Base-by-base conservation (phyloP, 2,797 vertebrate genomes). In the Xerus rutilus region DNA sequence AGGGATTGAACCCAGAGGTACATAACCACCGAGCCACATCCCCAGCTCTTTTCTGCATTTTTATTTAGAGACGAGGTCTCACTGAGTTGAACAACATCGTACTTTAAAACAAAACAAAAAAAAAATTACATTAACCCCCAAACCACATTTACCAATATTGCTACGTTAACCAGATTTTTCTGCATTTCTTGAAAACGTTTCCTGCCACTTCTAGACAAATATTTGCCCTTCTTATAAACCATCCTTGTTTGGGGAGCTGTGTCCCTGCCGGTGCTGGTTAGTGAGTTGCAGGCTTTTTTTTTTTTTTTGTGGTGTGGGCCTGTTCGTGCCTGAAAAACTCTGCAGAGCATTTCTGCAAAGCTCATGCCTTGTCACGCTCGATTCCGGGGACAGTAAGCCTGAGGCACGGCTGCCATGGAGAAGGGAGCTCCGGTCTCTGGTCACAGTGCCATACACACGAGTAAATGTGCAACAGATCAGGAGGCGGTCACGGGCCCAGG, bases 401-500 rank as follows among this genome's bases (percentile, higher is more conserved):
- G 6, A 1, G 57, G 35, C 79, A 32, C 0, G 0, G 70, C 52
- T 62, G 54, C 43, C 0, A 0, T 0, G 23, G 54, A 32, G 18
- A n/a, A 47, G 52, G 52, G 49, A 89, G 62, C 73, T 69, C 62
- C 23, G 28, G 3, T 3, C 17, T 49, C 81, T 54, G 39, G 8
- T 21, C 21, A 65, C 8, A 14, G 59, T 62, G 86, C 21, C 8
- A 1, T 49, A 70, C 90, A 86, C 78, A 65, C 70, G 0, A 39
- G 85, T n/a, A 57, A 78, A 82, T 1, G 47, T 62, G 8, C 32
- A 59, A 64, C 72, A 32, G 10, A 32, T 11, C 17, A 25, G 52
- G 9, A 35, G 0, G 0, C 0, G 39, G 17, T 62, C 49, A 18
- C 2, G 17, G 23, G 64, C 25, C 5, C 0, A 5, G 23, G 32